Base-by-base conservation (phyloP, 92 coral and sea anemone genomes). In the Pocillopora meandrina region DNA sequence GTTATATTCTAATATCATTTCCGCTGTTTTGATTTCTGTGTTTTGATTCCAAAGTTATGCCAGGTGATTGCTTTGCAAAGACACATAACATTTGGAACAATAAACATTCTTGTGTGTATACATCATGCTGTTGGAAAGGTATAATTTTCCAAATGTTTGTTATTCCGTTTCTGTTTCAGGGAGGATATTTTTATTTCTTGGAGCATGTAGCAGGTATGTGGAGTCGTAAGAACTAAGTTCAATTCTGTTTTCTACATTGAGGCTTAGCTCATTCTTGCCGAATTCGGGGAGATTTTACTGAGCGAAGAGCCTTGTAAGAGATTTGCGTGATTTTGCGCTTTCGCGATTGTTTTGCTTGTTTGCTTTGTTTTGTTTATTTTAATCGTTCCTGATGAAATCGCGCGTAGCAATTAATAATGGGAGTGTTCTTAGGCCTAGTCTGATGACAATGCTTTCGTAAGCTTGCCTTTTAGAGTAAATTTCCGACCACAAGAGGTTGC, bases 151-250 rank as follows among this genome's bases (percentile, higher is more conserved):
- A 7, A 58, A n/a, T 57, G 49, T n/a, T 72, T 36, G 52, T 17
- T 9, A 10, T 64, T 1, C 7, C 65, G 55, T 75, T n/a, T 61
- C 66, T 75, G 31, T 52, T 83, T 55, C 77, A 96, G 98, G 98
- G 98, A 10, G 98, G 98, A 16, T 84, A 89, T 47, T 94, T 94
- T 74, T 96, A 92, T 79, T 96, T 95, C 75, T 74, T 96, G 92
- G 98, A 96, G 81, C 98, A 96, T 62, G 96, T 96, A 19, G 89
- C 92, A 79, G 98, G 98, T 96, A 79, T 63, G 98, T 84, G 5
- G 33, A 12, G 19, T 52, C 55, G 35, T 70, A 70, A 15, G 52
- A 70, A 36, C 9, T 16, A 70, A 70, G 55, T 5, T 9, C 56
- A 56, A 36, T 33, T 31, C 60, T 11, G 1, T 55, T 3, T 62